Evolutionary conservation across 1,140 invertebrate species (phyloP).

Genomic region (Papilio glaucus): DNA sequence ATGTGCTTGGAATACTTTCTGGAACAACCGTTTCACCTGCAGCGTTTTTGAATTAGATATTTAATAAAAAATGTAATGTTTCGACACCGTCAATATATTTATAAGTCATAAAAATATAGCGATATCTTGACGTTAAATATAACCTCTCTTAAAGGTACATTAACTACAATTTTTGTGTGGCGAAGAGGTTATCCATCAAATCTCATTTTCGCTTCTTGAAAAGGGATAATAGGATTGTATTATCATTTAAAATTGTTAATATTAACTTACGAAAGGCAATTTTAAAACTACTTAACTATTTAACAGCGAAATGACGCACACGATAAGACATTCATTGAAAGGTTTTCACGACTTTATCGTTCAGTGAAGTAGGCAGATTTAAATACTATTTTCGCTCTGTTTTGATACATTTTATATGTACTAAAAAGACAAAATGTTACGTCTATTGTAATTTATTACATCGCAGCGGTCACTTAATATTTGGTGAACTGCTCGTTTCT

Average conservation of each 20-base stretch:
- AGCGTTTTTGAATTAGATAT: too few species aligned
- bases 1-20: too few species aligned
- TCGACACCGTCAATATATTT: too few species aligned
- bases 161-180: background rate
- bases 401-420: too few species aligned
- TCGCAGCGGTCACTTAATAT: too few species aligned
- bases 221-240: conserved; percentile 20
- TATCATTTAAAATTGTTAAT: conserved; percentile 6
- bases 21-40: too few species aligned
- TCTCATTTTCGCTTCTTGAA: conserved; percentile 1
- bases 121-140: background rate
- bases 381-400: background rate
- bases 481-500: too few species aligned
- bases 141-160: background rate
- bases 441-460: too few species aligned
- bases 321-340: background rate
- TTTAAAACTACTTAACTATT: background rate
- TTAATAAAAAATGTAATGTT: too few species aligned
- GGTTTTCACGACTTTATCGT: background rate
- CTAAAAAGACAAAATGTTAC: too few species aligned
- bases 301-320: background rate
- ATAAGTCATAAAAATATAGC: background rate
- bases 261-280: background rate
- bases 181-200: conserved; percentile 12
- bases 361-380: background rate